Percentiles rank a stretch among this genome's conserved stretches.
phyloP scores from a whole-genome alignment of 2,888 invertebrate species.

The Athetis lepigone region DNA sequence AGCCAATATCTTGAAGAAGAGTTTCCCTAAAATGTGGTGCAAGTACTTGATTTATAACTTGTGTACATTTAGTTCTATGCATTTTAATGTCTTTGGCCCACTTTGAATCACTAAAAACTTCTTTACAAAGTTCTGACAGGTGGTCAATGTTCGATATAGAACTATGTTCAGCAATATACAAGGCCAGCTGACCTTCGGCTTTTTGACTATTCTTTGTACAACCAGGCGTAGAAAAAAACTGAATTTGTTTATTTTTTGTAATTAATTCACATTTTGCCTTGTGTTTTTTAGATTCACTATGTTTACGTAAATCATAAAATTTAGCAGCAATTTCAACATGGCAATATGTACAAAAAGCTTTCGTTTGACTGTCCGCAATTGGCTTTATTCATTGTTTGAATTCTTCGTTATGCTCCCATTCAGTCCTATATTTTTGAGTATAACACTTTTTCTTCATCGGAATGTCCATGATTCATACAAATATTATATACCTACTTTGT shows the following conservation, averaged over 20 bases:
- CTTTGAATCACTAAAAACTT: slow-evolving; percentile 3
- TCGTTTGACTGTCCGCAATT: neutral
- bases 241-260: slow-evolving; percentile 2
- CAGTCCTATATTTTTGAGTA: neutral
- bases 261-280: neutral
- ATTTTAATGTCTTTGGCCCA: too few relatives aligned
- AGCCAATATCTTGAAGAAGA: neutral
- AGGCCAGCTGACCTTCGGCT: slow-evolving; percentile 6
- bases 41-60: neutral
- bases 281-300: slow-evolving; percentile 1
- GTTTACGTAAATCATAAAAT: slow-evolving; percentile 4
- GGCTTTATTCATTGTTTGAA: slow-evolving; percentile 2
- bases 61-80: slow-evolving; percentile 6
- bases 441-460: neutral
- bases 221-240: too few relatives aligned
- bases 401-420: slow-evolving; percentile 1
- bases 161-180: neutral
- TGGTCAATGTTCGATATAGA: slow-evolving; percentile 7
- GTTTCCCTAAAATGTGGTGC: slow-evolving; percentile 8
- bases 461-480: neutral
- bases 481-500: neutral
- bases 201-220: slow-evolving; percentile 1
- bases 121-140: slow-evolving; percentile 2
- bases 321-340: slow-evolving; percentile 1
- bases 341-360: neutral